Conservation (phyloP, 2,888 invertebrate species). For the Phortica magna region DNA sequence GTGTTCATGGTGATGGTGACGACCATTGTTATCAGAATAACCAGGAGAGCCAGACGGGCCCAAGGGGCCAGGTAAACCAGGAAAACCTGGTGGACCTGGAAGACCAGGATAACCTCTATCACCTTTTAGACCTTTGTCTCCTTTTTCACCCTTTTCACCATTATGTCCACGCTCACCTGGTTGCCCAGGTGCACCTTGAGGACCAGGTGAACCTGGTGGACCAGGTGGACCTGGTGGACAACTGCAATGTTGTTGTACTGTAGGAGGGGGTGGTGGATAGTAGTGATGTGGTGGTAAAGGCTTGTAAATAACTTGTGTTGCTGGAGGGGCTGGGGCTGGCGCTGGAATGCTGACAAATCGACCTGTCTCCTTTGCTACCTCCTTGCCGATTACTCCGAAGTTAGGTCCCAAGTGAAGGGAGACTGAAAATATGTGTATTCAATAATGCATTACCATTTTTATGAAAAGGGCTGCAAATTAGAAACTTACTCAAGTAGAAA, state of each 20-base stretch:
- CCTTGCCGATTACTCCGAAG: constrained; percentile 2
- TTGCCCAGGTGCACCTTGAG: constrained; percentile 30
- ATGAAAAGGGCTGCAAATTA: not conserved
- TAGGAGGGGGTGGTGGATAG: constrained; percentile 24
- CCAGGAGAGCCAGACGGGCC: constrained; percentile 45
- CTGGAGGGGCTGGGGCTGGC: constrained; percentile 12
- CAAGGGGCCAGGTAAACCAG: constrained; percentile 38
- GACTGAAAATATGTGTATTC: too few species aligned
- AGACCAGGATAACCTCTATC: constrained; percentile 8
- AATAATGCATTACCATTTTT: not conserved
- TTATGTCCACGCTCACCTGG: constrained; percentile 42
- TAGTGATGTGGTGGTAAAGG: constrained; percentile 11
- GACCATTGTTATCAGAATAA: constrained; percentile 20
- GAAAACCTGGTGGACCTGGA: constrained; percentile 39
- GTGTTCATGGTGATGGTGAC: constrained; percentile 19
- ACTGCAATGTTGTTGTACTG: constrained; percentile 32
- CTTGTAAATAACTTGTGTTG: constrained; percentile 33
- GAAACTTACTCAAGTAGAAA: constrained; percentile 52
- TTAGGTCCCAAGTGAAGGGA: not conserved
- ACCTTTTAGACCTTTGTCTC: not conserved
- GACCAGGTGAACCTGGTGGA: constrained; percentile 38
- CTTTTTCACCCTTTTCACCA: constrained; percentile 39
- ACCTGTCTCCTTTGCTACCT: constrained; percentile 8
- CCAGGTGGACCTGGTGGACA: constrained; percentile 50
- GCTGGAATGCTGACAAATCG: constrained; percentile 18